These are phyloP conservation scores for Pardosa pseudoannulata DNA, from an alignment of 2,888 invertebrate species.

Conservation along the genomic window DNA sequence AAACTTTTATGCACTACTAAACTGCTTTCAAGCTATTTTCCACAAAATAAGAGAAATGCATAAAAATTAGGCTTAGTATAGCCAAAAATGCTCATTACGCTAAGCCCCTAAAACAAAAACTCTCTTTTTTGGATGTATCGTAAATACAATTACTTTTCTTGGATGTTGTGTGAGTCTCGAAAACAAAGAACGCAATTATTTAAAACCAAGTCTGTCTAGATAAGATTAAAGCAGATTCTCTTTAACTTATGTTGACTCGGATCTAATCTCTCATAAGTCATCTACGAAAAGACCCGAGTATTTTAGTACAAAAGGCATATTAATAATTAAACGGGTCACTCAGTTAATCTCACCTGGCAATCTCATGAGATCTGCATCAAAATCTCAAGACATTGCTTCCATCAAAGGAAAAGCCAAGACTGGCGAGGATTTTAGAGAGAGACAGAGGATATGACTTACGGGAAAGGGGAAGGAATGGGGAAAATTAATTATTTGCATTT, in stretches of 20 bases:
- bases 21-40: no score
- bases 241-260: not conserved
- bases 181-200: not conserved
- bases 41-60: no score
- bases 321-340: not conserved
- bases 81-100: no score
- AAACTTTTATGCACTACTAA: no score
- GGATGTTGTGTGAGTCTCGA: no score
- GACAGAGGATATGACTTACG: not conserved
- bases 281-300: not conserved
- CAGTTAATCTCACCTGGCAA: not conserved
- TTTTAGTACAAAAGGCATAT: constrained; percentile 1
- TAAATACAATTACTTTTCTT: no score
- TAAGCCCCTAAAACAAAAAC: no score
- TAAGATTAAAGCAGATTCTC: not conserved
- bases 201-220: not conserved
- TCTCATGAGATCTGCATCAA: not conserved
- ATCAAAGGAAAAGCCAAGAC: not conserved
- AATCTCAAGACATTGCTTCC: not conserved
- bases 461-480: no score
- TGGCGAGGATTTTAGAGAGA: not conserved
- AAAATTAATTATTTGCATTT: no score
- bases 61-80: no score
- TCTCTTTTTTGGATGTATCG: no score
- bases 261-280: not conserved